Base-by-base conservation (phyloP, 2,888 invertebrate genomes). In the Zygogramma bicolorata region DNA sequence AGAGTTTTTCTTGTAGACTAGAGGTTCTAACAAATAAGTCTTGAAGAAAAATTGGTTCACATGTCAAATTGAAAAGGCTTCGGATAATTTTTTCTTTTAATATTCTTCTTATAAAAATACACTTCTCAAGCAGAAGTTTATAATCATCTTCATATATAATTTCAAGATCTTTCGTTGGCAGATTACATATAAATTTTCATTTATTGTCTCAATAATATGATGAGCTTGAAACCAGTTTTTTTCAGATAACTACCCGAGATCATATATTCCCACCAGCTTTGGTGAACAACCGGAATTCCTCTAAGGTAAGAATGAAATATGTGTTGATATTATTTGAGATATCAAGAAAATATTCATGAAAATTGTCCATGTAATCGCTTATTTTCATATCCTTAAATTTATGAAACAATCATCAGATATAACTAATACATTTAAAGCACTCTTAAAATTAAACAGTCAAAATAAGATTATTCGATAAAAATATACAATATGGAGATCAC, bases 401-500 rank as follows among this genome's bases (percentile, higher is more conserved):
- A 62, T 31, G 42, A 63, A 69, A 63, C 40, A 61, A 65, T 46
- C 65, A 70, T 25, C 49, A 63, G 62, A 20, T 42, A 31, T 20
- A 13, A 20, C 42, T 58, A 15, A 69, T 65, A 68, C 57, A 65
- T 67, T 61, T 70, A 73, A 71, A 73, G 68, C 70, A 68, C 29
- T 70, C 70, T 53, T 73, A 75, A 70, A 67, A 70, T 10, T 75
- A 72, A 71, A 72, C 74, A 75, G 74, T 75, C 71, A 71, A 68
- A 63, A 65, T 59, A 62, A 61, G 31, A 18, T 40, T 63, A 63
- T 42, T 63, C n/a, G 57, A 68, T 61, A 68, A 61, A 70, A 65
- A 75, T 49, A 73, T 65, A 72, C n/a, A n/a, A n/a, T 69, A 73
- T 63, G 61, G 75, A 75, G 75, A 75, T 75, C 75, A 75, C 75